A percentile compares a stretch with the other conserved stretches of the same genome.
phyloP scores from a whole-genome alignment of 64 coral and sea anemone species.

The Actinia equina region DNA sequence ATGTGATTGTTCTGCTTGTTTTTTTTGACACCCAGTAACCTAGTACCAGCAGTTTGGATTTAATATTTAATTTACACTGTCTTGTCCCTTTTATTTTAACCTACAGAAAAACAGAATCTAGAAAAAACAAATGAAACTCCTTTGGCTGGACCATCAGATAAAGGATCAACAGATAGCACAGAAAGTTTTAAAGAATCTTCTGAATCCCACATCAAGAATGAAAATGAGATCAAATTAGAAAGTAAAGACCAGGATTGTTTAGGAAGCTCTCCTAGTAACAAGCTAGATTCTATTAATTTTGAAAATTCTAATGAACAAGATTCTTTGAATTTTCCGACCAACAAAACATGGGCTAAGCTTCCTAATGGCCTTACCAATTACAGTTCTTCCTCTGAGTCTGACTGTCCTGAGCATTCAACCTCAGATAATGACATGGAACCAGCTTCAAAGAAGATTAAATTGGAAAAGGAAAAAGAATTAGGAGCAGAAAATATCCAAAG shows the following conservation, averaged over 20 bases:
- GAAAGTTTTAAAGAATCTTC: neutral
- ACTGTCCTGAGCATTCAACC: conserved; percentile 46
- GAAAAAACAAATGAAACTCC: neutral
- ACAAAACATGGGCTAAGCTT: neutral
- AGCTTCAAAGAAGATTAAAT: conserved; percentile 71
- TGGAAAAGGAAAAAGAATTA: conserved; percentile 74
- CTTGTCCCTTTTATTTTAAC: neutral
- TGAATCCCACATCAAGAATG: neutral
- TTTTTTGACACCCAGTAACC: neutral
- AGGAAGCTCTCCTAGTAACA: neutral
- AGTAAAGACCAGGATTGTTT: neutral
- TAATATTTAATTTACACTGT: neutral
- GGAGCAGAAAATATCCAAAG: conserved; percentile 57
- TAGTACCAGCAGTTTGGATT: conserved; percentile 9
- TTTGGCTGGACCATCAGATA: neutral
- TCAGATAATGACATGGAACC: conserved; percentile 41
- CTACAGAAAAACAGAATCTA: neutral
- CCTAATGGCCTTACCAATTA: conserved; percentile 48
- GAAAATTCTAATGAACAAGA: conserved; percentile 6
- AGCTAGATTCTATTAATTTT: neutral
- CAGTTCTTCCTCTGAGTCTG: conserved; percentile 39
- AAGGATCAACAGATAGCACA: neutral
- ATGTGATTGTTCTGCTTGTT: neutral
- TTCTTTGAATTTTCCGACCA: neutral
- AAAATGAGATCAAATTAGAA: neutral